Evolutionary conservation across 1,140 invertebrate genomes (phyloP), one percentile per base, ranked within the genome.

Genomic region (Bombyx mori): DNA sequence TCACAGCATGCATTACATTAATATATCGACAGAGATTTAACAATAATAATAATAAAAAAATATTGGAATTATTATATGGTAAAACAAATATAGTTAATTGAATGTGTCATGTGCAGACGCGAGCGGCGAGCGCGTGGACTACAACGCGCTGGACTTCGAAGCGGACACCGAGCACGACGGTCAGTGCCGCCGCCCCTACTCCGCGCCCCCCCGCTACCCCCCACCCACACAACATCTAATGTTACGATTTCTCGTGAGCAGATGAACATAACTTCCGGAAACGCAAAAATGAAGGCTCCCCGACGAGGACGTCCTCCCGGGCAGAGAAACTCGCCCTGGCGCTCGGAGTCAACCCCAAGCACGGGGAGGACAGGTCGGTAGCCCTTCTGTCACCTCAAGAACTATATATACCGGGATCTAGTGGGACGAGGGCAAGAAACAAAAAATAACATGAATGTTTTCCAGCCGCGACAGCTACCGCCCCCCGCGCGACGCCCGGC

Each of bases 61-160:
- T 18, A 50, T 50, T n/a, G 7, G 18, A 7, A 8, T 52, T 35
- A 26, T 52, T 42, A 8, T 35, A 10, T 3, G 26, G 22, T 52
- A 8, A 35, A 54, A 53, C 52, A 45, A 9, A 44, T 44, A 18
- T 10, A 12, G 26, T 50, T 43, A 2, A 54, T 45, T 12, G 18
- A 54, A 6, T 45, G 22, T 44, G 7, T 57, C 26, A n/a, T 58
- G 49, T 66, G 58, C 70, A 82, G 82, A 84, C 66, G 57, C 79
- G 4, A 71, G 69, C 8, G 73, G 75, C 48, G 79, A 81, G 42
- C 76, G 66, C 50, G 69, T 84, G 1, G 82, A 86, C 50, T 86
- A 86, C 63, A 86, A 86, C 53, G 80, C 82, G 0, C 55, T 86
- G 59, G 82, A 86, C 56, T 86, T 86, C 44, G 82, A 86, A 54